Conservation (phyloP, 2,113 vertebrate species). For the Okapia johnstoni region DNA sequence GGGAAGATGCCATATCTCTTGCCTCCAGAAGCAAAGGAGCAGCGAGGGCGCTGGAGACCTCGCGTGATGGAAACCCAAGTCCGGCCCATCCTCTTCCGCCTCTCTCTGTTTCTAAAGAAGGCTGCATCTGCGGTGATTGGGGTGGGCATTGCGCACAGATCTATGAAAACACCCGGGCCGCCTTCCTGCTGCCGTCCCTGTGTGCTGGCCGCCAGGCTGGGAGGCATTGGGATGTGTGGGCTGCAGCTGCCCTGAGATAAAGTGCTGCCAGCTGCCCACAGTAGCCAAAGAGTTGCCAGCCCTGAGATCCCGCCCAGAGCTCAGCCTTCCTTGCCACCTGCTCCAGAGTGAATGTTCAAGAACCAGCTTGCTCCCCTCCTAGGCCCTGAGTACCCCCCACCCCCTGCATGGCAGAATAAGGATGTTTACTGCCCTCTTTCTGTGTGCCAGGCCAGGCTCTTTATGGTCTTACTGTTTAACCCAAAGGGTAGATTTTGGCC, state of each 20-base stretch:
- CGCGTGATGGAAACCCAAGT: neutral
- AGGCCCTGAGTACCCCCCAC: neutral
- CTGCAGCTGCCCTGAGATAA: neutral
- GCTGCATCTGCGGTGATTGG: fast-evolving
- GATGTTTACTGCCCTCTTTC: fast-evolving
- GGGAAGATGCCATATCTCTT: neutral
- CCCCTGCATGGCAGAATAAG: fast-evolving
- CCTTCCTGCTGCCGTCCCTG: neutral
- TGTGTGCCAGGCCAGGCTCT: neutral
- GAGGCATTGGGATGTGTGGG: fast-evolving
- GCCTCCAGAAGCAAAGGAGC: neutral
- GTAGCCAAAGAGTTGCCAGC: neutral
- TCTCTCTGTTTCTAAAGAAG: neutral
- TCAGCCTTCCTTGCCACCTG: neutral
- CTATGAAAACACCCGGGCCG: neutral
- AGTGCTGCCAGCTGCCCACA: neutral
- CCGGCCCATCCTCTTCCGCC: neutral
- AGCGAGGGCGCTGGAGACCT: neutral
- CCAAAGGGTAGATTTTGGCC: neutral
- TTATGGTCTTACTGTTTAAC: fast-evolving
- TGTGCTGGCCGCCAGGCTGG: fast-evolving
- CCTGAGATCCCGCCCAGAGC: neutral
- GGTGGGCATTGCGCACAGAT: neutral
- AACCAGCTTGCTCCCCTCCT: neutral
- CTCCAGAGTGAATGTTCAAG: neutral